A percentile compares a stretch with the other conserved stretches of the same genome.
These are phyloP conservation scores for Drosophila rellima DNA, from an alignment of 2,888 invertebrate species.

Conservation along the genomic window DNA sequence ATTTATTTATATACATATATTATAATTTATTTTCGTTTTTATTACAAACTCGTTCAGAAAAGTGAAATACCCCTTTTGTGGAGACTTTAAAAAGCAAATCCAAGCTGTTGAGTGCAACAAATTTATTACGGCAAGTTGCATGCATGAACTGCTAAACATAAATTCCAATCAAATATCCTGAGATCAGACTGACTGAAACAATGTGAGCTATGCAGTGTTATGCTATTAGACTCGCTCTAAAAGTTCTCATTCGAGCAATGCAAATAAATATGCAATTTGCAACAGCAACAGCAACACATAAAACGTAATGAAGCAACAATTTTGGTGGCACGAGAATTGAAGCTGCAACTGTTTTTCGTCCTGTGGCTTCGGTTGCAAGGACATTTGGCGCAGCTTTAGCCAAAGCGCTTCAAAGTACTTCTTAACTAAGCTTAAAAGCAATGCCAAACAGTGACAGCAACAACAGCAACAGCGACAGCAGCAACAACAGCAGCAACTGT, in stretches of 20 bases:
- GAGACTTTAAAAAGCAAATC: slow-evolving; percentile 1
- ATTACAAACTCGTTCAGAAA: background rate
- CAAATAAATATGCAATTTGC: slow-evolving; percentile 75
- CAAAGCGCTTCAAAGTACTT: slow-evolving; percentile 72
- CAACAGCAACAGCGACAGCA: slow-evolving; percentile 21
- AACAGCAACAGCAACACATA: slow-evolving; percentile 19
- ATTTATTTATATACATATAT: too few relatives aligned
- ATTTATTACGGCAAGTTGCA: slow-evolving; percentile 50
- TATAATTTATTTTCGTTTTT: too few relatives aligned
- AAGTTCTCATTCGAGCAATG: slow-evolving; percentile 41
- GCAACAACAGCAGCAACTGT: slow-evolving; percentile 34
- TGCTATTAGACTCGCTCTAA: slow-evolving; percentile 46
- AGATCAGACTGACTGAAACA: slow-evolving; percentile 16
- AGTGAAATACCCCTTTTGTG: background rate
- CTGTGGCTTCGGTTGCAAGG: slow-evolving; percentile 36
- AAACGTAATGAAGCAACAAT: slow-evolving; percentile 73
- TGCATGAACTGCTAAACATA: slow-evolving; percentile 56
- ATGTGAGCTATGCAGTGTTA: slow-evolving; percentile 31
- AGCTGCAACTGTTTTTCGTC: slow-evolving; percentile 7
- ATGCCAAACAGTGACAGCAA: slow-evolving; percentile 48
- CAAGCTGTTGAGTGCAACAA: slow-evolving; percentile 36
- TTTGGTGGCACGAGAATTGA: slow-evolving; percentile 44
- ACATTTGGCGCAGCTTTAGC: slow-evolving; percentile 67
- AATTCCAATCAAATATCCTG: slow-evolving; percentile 51
- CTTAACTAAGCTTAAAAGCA: slow-evolving; percentile 79